Conservation (phyloP, 2,888 invertebrate species). For the Opisthograptis luteolata region DNA sequence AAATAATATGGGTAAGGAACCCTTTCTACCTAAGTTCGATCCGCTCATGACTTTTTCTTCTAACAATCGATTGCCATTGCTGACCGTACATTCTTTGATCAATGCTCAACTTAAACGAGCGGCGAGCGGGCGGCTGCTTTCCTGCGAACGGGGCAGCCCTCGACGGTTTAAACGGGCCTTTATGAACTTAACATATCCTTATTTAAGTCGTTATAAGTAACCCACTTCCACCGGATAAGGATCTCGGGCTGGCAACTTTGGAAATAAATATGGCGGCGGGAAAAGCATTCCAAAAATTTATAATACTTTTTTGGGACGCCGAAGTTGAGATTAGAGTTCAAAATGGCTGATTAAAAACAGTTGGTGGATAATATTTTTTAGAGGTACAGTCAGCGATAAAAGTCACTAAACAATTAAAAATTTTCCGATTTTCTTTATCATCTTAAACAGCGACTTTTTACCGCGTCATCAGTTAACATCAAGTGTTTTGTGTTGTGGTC, state of each 20-base stretch:
- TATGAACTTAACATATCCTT: conserved; percentile 45
- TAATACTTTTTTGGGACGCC: conserved; percentile 21
- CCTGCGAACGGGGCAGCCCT: conserved; percentile 28
- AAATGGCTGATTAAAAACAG: conserved; percentile 18
- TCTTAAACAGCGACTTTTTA: too few species aligned
- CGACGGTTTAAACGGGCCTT: conserved; percentile 39
- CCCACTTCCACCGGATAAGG: conserved; percentile 36
- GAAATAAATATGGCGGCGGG: conserved; percentile 33
- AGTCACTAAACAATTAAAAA: too few species aligned
- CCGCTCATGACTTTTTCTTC: conserved; percentile 1
- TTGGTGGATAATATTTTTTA: neutral
- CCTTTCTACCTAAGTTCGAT: too few species aligned
- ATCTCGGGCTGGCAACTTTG: conserved; percentile 30
- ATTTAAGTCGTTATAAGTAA: conserved; percentile 43
- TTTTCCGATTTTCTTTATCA: too few species aligned
- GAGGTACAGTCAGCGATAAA: too few species aligned
- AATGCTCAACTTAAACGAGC: conserved; percentile 45
- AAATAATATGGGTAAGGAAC: too few species aligned
- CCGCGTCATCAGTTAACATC: too few species aligned
- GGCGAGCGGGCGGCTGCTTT: conserved; percentile 22
- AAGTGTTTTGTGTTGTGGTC: too few species aligned
- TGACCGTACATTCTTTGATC: conserved; percentile 44
- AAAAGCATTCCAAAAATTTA: conserved; percentile 17
- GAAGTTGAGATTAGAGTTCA: conserved; percentile 8
- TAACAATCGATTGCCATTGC: conserved; percentile 14